Conservation (phyloP, 2,113 vertebrate genomes). For the Nerophis lumbriciformis region DNA sequence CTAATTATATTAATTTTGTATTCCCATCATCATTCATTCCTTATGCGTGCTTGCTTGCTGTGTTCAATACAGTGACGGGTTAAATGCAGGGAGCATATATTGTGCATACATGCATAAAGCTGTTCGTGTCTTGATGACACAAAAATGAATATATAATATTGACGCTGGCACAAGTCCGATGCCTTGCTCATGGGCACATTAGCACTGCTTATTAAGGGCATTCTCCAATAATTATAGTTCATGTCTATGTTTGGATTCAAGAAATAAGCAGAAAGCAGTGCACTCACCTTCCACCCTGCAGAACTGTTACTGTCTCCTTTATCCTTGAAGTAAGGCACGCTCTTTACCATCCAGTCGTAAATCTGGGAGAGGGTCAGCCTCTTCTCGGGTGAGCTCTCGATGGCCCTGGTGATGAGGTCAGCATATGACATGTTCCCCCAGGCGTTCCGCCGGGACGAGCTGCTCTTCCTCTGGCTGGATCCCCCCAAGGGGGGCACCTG, state of each 20-base stretch:
- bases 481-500: conserved; percentile 56
- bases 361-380: conserved; percentile 93
- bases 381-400: conserved; percentile 93
- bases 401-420: conserved; percentile 94
- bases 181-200: not conserved
- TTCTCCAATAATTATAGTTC: not conserved
- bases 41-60: too few relatives aligned
- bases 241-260: not conserved
- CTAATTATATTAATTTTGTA: too few relatives aligned
- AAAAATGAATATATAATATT: too few relatives aligned
- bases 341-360: conserved; percentile 98
- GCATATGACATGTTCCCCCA: conserved; percentile 98
- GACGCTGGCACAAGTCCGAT: not conserved
- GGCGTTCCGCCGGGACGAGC: conserved; percentile 91
- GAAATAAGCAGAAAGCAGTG: too few relatives aligned
- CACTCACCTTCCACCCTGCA: conserved; percentile 93
- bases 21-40: too few relatives aligned
- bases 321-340: conserved; percentile 94
- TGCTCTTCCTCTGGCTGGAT: conserved; percentile 85
- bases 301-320: conserved; percentile 94
- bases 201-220: not conserved
- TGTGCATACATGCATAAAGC: too few relatives aligned
- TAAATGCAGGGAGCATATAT: too few relatives aligned
- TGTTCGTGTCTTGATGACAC: too few relatives aligned
- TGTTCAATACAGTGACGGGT: too few relatives aligned